Evolutionary conservation across 2,797 vertebrate genomes (phyloP).

Genomic region (Pseudochirops corinnae): DNA sequence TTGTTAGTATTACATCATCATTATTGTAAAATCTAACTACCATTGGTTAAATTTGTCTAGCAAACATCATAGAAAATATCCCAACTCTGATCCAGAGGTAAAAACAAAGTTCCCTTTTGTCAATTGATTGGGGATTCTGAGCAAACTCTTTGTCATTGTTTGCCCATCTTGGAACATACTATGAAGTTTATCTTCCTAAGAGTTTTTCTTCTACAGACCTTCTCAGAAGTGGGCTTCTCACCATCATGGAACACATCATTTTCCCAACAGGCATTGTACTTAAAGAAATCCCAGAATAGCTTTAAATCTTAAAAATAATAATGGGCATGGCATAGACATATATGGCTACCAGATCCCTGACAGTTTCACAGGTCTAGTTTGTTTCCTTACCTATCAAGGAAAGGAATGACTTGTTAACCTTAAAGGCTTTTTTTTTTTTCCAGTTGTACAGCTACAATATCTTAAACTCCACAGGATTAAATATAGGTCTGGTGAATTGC

Average conservation of each 20-base stretch:
- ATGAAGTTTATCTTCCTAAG: neutral
- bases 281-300: neutral
- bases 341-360: neutral
- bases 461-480: neutral
- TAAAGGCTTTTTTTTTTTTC: neutral
- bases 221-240: constrained; percentile 1
- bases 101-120: neutral
- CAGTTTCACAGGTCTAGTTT: neutral
- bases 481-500: neutral
- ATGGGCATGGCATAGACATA: neutral
- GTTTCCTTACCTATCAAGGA: neutral
- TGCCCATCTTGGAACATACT: neutral
- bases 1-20: neutral
- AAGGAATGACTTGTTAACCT: neutral
- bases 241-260: constrained; percentile 13
- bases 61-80: neutral
- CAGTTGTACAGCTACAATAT: neutral
- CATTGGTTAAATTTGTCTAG: neutral
- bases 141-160: neutral
- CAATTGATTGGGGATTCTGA: neutral
- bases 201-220: neutral
- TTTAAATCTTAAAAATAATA: neutral
- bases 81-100: neutral
- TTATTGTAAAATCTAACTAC: neutral
- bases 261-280: neutral